A percentile compares a stretch with the other conserved stretches of the same genome.
Conservation (phyloP, 1,140 invertebrate species). For the Babylonia areolata region DNA sequence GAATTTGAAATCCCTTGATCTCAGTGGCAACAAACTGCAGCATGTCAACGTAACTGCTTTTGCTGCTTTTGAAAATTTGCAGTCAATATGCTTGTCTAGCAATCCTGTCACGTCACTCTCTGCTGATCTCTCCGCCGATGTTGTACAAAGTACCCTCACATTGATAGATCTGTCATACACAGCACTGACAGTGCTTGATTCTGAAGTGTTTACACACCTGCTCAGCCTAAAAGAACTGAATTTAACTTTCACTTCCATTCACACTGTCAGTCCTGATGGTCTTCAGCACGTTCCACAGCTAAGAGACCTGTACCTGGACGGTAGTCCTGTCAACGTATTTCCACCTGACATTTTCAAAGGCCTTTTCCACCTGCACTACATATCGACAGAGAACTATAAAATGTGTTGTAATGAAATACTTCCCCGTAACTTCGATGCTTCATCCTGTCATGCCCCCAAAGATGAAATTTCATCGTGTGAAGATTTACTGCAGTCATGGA, state of each 20-base stretch:
- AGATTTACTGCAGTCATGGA: slow-evolving; percentile 44
- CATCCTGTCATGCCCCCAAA: slow-evolving; percentile 9
- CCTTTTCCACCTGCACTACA: neutral
- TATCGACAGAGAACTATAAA: slow-evolving; percentile 42
- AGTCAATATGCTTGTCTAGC: neutral
- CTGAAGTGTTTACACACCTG: too few species aligned
- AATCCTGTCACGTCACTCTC: slow-evolving; percentile 23
- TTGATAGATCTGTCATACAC: slow-evolving; percentile 18
- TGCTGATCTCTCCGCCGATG: neutral
- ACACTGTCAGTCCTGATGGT: too few species aligned
- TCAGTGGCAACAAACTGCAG: slow-evolving; percentile 31
- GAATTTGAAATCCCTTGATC: slow-evolving; percentile 5
- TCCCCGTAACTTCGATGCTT: slow-evolving; percentile 25
- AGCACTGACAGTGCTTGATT: too few species aligned
- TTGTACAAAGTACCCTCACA: neutral
- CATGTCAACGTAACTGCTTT: neutral
- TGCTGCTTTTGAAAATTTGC: neutral
- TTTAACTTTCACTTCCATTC: too few species aligned
- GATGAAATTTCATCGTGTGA: slow-evolving; percentile 56
- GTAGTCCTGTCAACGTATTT: too few species aligned
- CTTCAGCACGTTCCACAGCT: too few species aligned
- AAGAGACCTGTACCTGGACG: too few species aligned
- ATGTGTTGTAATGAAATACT: slow-evolving; percentile 48
- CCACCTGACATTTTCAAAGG: too few species aligned
- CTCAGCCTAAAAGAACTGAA: too few species aligned